Evolutionary conservation across 2,888 invertebrate species (phyloP).

Genomic region (Encarsia formosa): DNA sequence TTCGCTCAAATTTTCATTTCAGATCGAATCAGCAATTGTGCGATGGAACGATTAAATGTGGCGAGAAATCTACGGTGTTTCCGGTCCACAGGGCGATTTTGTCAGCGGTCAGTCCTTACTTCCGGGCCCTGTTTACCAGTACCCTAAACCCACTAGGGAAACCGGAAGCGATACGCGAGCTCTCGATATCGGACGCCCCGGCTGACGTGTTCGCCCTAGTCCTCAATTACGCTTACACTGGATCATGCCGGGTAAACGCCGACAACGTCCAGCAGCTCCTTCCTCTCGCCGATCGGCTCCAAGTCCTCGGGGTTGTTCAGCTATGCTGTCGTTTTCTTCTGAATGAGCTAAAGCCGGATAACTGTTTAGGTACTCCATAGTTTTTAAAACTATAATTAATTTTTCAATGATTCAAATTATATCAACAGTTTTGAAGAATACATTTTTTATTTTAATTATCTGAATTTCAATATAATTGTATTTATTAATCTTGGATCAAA

Average conservation of each 20-base stretch:
- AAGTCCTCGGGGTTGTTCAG: conserved; percentile 68
- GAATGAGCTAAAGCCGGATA: conserved; percentile 61
- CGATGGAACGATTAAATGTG: conserved; percentile 66
- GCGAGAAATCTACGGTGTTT: conserved; percentile 49
- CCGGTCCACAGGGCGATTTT: conserved; percentile 67
- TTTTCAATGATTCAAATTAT: no score
- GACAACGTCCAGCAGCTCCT: conserved; percentile 68
- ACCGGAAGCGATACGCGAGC: background rate
- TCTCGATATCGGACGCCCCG: conserved; percentile 47
- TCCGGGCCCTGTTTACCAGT: conserved; percentile 68
- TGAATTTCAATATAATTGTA: no score
- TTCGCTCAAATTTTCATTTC: no score
- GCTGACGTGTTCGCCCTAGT: conserved; percentile 62
- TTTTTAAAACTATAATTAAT: no score
- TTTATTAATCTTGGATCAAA: no score
- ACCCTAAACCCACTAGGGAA: conserved; percentile 55
- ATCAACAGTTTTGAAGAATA: no score
- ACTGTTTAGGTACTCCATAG: conserved; percentile 66
- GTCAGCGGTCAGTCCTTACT: conserved; percentile 70
- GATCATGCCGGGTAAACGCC: conserved; percentile 60
- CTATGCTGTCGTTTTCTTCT: conserved; percentile 66
- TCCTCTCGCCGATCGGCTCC: conserved; percentile 69
- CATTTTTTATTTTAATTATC: no score
- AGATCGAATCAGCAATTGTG: conserved; percentile 64
- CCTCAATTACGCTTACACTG: conserved; percentile 73